These are phyloP conservation scores for Tribolium castaneum DNA, from an alignment of 1,140 invertebrate genomes.

Conservation along the genomic window DNA sequence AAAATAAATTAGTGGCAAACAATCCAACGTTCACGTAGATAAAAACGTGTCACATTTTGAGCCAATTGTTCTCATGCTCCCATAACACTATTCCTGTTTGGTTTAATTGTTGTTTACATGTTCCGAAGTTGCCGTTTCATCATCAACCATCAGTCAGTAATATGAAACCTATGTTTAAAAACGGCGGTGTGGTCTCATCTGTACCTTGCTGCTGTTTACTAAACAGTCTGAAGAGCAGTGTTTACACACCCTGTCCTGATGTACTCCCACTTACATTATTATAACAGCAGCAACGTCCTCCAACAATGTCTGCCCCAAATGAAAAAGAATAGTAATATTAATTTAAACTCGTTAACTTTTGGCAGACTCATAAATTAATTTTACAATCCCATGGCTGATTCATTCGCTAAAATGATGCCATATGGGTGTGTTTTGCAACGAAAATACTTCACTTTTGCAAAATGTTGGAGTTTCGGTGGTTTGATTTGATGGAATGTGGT, in stretches of 20 bases:
- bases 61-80: background rate
- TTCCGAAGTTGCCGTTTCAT: conserved; percentile 22
- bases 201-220: conserved; percentile 40
- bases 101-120: conserved; percentile 28
- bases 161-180: conserved; percentile 31
- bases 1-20: background rate
- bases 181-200: conserved; percentile 33
- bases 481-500: background rate
- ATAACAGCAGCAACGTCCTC: conserved; percentile 13
- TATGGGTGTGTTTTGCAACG: conserved; percentile 23
- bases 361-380: conserved; percentile 40
- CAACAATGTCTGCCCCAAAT: conserved; percentile 28
- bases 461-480: background rate
- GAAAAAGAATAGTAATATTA: conserved; percentile 41
- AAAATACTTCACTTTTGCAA: no score
- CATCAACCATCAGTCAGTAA: conserved; percentile 23
- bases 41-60: background rate
- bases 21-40: background rate
- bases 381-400: conserved; percentile 21
- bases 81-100: conserved; percentile 11
- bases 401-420: conserved; percentile 1
- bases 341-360: conserved; percentile 39
- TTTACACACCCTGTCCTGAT: conserved; percentile 37
- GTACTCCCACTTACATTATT: conserved; percentile 15
- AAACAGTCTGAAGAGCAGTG: conserved; percentile 36